phyloP scores from a whole-genome alignment of 2,888 invertebrate genomes.

The Chironomus tentans region DNA sequence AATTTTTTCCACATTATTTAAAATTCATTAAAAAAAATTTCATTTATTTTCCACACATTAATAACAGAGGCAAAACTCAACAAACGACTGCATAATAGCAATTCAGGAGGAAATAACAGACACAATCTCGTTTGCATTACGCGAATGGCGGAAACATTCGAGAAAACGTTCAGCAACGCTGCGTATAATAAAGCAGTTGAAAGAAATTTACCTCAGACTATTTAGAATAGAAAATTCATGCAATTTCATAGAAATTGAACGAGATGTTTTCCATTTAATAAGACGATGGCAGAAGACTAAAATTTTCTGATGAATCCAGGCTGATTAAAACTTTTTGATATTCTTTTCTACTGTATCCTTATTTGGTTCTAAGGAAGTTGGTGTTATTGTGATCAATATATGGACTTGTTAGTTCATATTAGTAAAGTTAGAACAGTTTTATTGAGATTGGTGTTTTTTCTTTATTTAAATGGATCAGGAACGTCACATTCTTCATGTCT shows the following conservation, averaged over 20 bases:
- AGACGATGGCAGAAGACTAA: background rate
- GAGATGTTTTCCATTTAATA: background rate
- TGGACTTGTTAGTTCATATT: too few relatives aligned
- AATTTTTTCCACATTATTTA: background rate
- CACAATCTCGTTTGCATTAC: conserved; percentile 26
- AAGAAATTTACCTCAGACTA: conserved; percentile 26
- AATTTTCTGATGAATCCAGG: background rate
- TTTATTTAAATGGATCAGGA: too few relatives aligned
- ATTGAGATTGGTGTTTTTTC: too few relatives aligned
- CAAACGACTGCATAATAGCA: conserved; percentile 27
- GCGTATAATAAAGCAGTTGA: conserved; percentile 26
- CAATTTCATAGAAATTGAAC: conserved; percentile 8
- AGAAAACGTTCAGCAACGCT: conserved; percentile 25
- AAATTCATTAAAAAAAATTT: too few relatives aligned
- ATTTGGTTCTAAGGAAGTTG: too few relatives aligned
- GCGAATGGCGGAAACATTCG: conserved; percentile 28
- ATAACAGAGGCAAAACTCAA: conserved; percentile 16
- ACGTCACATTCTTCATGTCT: too few relatives aligned
- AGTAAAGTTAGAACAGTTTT: too few relatives aligned
- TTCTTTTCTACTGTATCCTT: too few relatives aligned
- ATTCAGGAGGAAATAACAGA: conserved; percentile 28
- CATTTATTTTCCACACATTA: background rate
- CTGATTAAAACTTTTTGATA: background rate
- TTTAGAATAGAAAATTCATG: conserved; percentile 15
- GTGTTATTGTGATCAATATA: too few relatives aligned